phyloP scores from a whole-genome alignment of 1,140 invertebrate genomes.

The Pseudobourletiella spinata region DNA sequence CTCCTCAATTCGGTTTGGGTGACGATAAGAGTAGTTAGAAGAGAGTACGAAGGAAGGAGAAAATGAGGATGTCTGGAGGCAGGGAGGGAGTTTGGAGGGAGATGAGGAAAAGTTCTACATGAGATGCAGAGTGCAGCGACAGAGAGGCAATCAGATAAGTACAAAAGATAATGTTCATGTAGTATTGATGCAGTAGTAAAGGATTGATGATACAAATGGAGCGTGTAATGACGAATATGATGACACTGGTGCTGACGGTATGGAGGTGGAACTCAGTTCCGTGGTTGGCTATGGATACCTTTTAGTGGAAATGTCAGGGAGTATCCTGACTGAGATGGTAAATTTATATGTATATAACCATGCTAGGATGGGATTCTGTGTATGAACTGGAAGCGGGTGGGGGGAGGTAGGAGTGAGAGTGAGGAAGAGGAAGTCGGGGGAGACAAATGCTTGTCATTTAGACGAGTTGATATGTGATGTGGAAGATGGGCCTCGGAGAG shows the following conservation, averaged over 20 bases:
- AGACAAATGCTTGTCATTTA: slow-evolving; percentile 14
- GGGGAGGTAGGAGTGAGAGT: background rate
- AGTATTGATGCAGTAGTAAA: slow-evolving; percentile 1
- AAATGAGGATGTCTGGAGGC: no score
- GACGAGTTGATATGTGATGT: background rate
- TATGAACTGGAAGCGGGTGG: background rate
- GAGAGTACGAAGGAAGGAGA: no score
- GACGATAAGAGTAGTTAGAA: no score
- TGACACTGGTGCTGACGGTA: slow-evolving; percentile 3
- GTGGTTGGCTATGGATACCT: background rate
- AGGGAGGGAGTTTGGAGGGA: no score
- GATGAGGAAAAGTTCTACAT: no score
- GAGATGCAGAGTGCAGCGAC: no score
- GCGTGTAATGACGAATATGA: slow-evolving; percentile 18
- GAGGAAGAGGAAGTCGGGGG: background rate
- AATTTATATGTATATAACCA: no score
- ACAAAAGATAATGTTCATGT: no score
- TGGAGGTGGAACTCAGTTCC: background rate
- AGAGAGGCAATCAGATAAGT: no score
- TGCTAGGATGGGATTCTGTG: no score
- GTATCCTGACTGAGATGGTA: no score
- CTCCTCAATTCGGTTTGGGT: no score
- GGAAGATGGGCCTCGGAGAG: background rate
- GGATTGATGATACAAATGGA: slow-evolving; percentile 20
- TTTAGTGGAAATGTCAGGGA: slow-evolving; percentile 18